Evolutionary conservation across 2,113 vertebrate species (phyloP).

Genomic region (Oreamnos americanus): DNA sequence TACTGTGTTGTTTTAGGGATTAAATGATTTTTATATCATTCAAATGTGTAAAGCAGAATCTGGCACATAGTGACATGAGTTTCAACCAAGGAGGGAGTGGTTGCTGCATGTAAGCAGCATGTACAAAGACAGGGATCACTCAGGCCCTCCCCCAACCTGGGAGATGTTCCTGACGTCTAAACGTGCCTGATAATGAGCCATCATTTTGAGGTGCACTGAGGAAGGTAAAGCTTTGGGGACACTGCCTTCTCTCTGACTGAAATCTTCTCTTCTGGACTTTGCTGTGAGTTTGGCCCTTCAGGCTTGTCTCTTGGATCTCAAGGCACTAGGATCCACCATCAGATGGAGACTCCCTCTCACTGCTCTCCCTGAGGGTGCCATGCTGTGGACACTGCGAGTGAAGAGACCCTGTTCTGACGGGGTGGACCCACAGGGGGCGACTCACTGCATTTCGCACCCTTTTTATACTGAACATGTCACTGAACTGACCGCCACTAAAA

Average conservation of each 20-base stretch:
- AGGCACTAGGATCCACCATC: background rate
- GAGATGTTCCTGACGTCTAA: background rate
- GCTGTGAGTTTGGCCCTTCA: background rate
- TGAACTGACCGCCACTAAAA: background rate
- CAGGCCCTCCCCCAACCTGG: background rate
- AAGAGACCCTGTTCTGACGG: background rate
- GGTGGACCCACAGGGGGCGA: background rate
- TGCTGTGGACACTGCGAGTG: accelerated
- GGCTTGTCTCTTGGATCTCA: background rate
- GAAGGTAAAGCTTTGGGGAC: background rate
- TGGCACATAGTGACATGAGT: background rate
- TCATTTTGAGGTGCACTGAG: background rate
- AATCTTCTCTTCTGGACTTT: background rate
- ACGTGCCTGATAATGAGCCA: background rate
- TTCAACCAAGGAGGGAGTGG: background rate
- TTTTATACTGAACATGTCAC: background rate
- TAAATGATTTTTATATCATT: background rate
- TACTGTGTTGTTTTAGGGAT: background rate
- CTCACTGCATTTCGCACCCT: background rate
- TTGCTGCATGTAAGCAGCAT: too few species aligned
- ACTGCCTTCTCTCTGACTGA: background rate
- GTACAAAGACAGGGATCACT: background rate
- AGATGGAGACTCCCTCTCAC: background rate
- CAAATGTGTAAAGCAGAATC: background rate
- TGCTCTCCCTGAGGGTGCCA: background rate